Base-by-base conservation (phyloP, 53 echinoderm and acorn worm species). In the Antedon mediterranea region DNA sequence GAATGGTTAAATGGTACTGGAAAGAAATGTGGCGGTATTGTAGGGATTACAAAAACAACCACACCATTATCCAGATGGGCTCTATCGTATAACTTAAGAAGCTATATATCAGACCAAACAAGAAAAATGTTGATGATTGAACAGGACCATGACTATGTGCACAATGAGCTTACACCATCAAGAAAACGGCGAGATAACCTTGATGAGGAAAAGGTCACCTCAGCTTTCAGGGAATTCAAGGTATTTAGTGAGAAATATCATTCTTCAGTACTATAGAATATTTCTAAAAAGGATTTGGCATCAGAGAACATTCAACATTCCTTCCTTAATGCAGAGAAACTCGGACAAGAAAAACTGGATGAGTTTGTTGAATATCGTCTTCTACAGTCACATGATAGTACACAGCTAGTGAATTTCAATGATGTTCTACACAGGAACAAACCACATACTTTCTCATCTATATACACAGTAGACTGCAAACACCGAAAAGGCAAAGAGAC, bases 1-100 rank as follows among this genome's bases (percentile, higher is more conserved):
- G n/a, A n/a, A n/a, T n/a, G n/a, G n/a, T n/a, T 87, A 13, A 87
- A 87, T 31, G 83, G 76, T 23, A 87, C 72, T 41, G 79, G 76
- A 41, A 86, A 87, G 42, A 83, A 29, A 31, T 43, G 83, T 14
- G 87, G 87, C 44, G 87, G 87, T 29, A n/a, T n/a, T n/a, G n/a
- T n/a, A n/a, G n/a, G 28, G 79, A 88, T 84, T 30, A 88, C 88
- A 23, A 81, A 78, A 28, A 85, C 78, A 43, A 82, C 30, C 5
- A 42, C 88, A 30, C 88, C 78, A 31, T 43, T 85, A 0, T 0
- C 18, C 9, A 81, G 88, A 85, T 88, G 88, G 88, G 32, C 85
- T 0, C 85, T 88, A 0, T 85, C 84, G 0, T 88, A 77, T 31
- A 88, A 85, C 75, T 41, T 81, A 3, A 81, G 81, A n/a, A 32